Evolutionary conservation across 2,888 invertebrate species (phyloP).

Genomic region (Rugalucina vietnamica): DNA sequence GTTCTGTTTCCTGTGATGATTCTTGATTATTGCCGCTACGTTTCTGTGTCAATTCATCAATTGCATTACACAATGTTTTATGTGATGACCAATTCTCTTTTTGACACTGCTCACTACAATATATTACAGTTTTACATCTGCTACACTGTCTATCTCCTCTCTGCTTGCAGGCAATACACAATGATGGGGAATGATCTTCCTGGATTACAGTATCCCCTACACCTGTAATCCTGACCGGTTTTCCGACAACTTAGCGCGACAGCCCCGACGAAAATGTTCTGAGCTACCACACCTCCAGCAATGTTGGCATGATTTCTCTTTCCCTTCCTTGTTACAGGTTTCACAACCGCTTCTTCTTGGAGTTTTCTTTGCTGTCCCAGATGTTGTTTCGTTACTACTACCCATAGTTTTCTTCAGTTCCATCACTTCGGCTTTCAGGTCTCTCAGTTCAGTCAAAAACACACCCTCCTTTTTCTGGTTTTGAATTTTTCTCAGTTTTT

Average conservation of each 20-base stretch:
- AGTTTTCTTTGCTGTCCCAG: neutral
- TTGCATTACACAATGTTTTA: neutral
- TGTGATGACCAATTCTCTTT: neutral
- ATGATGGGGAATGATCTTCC: neutral
- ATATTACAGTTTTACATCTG: neutral
- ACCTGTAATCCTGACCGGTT: conserved; percentile 24
- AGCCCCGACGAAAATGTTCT: conserved; percentile 18
- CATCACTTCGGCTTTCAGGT: conserved; percentile 11
- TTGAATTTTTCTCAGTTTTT: neutral
- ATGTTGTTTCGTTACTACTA: neutral
- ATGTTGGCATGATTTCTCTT: conserved; percentile 6
- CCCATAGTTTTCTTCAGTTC: neutral
- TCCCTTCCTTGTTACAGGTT: neutral
- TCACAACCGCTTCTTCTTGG: neutral
- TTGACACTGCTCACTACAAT: conserved; percentile 11
- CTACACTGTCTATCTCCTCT: neutral
- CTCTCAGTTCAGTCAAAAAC: neutral
- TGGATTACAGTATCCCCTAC: conserved; percentile 22
- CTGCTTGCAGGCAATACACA: neutral
- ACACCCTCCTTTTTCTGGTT: conserved; percentile 24
- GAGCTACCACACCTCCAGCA: conserved; percentile 32
- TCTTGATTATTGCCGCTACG: neutral
- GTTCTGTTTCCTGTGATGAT: neutral
- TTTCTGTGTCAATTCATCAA: neutral
- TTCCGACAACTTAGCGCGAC: conserved; percentile 19